Percentiles rank a stretch among this genome's conserved stretches.
Conservation (phyloP, 1,140 invertebrate species). For the Thaumatotibia leucotreta region DNA sequence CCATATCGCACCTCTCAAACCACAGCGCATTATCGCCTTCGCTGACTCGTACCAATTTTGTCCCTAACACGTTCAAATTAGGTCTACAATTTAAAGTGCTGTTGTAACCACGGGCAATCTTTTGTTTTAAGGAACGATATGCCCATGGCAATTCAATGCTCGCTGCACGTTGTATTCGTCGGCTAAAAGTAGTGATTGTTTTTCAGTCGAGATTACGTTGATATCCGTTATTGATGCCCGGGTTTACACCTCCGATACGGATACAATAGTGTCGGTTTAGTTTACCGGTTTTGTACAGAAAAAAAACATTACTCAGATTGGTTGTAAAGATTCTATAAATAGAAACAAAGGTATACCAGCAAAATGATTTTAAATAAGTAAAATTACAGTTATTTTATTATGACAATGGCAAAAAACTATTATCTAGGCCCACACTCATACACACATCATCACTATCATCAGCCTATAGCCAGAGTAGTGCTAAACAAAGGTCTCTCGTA, state of each 20-base stretch:
- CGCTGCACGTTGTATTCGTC: not conserved
- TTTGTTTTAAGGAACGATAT: not conserved
- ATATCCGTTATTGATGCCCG: not conserved
- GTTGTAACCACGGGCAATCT: not conserved
- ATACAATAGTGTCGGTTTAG: too few relatives aligned
- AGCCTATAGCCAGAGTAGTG: too few relatives aligned
- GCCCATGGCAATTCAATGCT: not conserved
- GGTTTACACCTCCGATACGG: not conserved
- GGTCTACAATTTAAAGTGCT: not conserved
- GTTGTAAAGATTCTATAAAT: too few relatives aligned
- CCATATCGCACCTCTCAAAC: constrained; percentile 15
- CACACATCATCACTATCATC: too few relatives aligned
- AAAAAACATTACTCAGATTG: too few relatives aligned
- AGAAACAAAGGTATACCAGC: too few relatives aligned
- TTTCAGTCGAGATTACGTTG: not conserved
- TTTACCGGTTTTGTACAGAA: too few relatives aligned
- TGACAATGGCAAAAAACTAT: too few relatives aligned
- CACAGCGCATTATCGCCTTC: not conserved
- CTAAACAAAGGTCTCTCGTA: too few relatives aligned
- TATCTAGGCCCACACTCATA: too few relatives aligned
- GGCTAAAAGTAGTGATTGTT: not conserved
- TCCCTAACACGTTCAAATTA: not conserved
- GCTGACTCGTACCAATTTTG: not conserved
- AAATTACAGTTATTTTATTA: too few relatives aligned
- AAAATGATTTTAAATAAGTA: too few relatives aligned